Percentiles rank a stretch among this genome's conserved stretches.
phyloP scores from a whole-genome alignment of 30 jellyfish, hydroid and myxozoan genomes.

The Hydractinia symbiolongicarpus region DNA sequence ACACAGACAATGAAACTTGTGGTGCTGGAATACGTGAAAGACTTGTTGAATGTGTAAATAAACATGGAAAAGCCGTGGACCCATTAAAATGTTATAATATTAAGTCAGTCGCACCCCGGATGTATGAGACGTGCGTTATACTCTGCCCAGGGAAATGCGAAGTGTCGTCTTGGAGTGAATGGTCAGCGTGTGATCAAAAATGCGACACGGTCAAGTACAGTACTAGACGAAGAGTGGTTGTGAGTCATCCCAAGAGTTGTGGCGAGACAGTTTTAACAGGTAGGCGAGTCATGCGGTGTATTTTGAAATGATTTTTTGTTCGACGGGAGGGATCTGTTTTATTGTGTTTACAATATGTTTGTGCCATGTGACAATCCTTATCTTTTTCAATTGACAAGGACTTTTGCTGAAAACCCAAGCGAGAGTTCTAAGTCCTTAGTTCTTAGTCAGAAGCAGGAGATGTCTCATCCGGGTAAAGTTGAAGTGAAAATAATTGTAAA shows the following conservation, averaged over 20 bases:
- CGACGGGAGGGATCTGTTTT: no score
- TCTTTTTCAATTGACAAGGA: no score
- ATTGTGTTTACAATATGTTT: no score
- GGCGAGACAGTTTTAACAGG: background rate
- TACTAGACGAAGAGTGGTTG: background rate
- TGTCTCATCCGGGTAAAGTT: no score
- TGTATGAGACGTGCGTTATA: background rate
- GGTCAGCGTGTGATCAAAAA: conserved; percentile 9
- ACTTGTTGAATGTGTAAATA: background rate
- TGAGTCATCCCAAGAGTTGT: background rate
- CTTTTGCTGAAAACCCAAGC: no score
- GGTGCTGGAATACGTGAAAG: conserved; percentile 4
- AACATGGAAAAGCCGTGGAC: background rate
- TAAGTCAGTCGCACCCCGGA: background rate
- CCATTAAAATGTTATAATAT: background rate
- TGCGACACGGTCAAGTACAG: conserved; percentile 10
- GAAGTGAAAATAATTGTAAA: no score
- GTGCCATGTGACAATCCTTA: no score
- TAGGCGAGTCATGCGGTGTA: no score
- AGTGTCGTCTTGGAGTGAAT: background rate
- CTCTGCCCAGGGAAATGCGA: background rate
- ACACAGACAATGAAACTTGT: background rate
- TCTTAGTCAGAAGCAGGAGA: no score
- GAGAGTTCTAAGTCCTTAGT: no score
- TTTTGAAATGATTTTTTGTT: no score